Percentiles rank a stretch among this genome's conserved stretches.
phyloP scores from a whole-genome alignment of 2,113 vertebrate genomes.

The Donacobius atricapilla region DNA sequence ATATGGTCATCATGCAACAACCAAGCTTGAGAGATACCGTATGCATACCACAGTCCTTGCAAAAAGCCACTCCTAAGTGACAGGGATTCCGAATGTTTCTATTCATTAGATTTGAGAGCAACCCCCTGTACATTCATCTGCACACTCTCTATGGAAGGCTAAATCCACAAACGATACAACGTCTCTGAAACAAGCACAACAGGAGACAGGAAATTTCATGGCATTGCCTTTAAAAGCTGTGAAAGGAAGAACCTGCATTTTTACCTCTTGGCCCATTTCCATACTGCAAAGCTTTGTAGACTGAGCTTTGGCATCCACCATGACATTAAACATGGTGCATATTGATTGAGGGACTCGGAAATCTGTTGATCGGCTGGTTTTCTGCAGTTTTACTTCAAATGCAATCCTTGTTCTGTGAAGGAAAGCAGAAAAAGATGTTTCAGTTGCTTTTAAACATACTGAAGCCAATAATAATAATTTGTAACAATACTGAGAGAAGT shows the following conservation, averaged over 20 bases:
- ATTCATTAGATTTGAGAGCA: constrained; percentile 52
- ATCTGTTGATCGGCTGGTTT: constrained; percentile 96
- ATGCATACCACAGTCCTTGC: constrained; percentile 11
- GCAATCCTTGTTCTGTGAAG: constrained; percentile 89
- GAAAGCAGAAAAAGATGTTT: constrained; percentile 61
- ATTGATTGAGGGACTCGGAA: constrained; percentile 98
- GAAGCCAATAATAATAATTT: neutral
- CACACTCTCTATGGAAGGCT: constrained; percentile 12
- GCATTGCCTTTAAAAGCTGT: constrained; percentile 53
- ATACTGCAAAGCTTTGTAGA: constrained; percentile 97
- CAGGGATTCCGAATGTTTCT: constrained; percentile 18
- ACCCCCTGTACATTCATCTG: constrained; percentile 51
- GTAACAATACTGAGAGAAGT: constrained; percentile 39
- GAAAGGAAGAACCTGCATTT: constrained; percentile 42
- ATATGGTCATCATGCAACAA: constrained; percentile 23
- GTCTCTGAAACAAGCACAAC: constrained; percentile 59
- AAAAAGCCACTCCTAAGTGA: constrained; percentile 56
- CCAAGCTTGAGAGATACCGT: constrained; percentile 53
- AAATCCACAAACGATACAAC: constrained; percentile 50
- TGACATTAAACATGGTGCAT: constrained; percentile 99
- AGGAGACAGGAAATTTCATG: constrained; percentile 58
- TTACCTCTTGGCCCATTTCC: constrained; percentile 99
- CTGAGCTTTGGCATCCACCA: constrained; percentile 98
- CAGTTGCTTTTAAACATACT: constrained; percentile 31
- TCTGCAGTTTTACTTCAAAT: constrained; percentile 96